Conservation (phyloP, 2,113 vertebrate species). For the Heterochromis multidens region DNA sequence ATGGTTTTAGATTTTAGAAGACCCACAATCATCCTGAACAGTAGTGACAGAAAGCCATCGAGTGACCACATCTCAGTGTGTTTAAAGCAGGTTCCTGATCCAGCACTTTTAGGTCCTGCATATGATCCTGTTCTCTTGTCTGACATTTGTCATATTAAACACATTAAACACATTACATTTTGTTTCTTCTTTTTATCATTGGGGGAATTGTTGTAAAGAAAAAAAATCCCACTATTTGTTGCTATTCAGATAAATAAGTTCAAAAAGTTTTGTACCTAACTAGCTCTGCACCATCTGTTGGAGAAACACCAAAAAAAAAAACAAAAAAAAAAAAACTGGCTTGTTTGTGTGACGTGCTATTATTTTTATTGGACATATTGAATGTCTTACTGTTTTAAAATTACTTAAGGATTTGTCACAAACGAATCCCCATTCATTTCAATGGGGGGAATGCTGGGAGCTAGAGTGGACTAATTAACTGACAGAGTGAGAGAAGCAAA, state of each 20-base stretch:
- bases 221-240: neutral
- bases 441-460: neutral
- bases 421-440: neutral
- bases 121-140: neutral
- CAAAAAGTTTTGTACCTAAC: neutral
- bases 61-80: neutral
- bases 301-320: neutral
- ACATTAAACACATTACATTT: neutral
- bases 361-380: neutral
- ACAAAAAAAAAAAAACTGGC: neutral
- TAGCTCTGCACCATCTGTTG: neutral
- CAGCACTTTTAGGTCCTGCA: neutral
- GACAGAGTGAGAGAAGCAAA: neutral
- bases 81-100: neutral
- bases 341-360: too few relatives aligned
- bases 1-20: neutral
- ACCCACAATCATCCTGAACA: neutral
- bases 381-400: too few relatives aligned
- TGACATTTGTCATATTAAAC: neutral
- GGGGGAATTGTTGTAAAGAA: neutral
- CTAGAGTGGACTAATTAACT: rapidly evolving
- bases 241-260: neutral
- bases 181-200: neutral
- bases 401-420: neutral
- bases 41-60: too few relatives aligned